Conservation (phyloP, 2,797 vertebrate genomes). For the Alca torda region DNA sequence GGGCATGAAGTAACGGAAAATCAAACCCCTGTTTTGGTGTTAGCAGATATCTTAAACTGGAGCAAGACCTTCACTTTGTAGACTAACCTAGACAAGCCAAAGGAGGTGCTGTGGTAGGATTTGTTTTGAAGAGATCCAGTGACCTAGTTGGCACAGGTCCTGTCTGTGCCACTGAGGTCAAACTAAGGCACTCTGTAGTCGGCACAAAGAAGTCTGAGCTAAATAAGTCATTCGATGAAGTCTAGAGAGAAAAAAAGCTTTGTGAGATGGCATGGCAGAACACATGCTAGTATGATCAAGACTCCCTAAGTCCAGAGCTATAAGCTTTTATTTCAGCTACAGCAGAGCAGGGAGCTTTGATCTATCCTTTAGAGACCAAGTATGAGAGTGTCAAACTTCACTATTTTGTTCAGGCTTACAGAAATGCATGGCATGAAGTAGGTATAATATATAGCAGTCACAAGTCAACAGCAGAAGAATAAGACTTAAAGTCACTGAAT, state of each 20-base stretch:
- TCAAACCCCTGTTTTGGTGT: neutral
- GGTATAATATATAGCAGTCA: neutral
- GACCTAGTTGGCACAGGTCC: slow-evolving; percentile 50
- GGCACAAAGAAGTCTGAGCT: slow-evolving; percentile 81
- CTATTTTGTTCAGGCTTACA: neutral
- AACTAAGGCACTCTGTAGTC: slow-evolving; percentile 50
- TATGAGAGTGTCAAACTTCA: neutral
- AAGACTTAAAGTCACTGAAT: neutral
- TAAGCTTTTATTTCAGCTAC: neutral
- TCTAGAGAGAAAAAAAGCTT: slow-evolving; percentile 64
- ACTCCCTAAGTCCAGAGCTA: neutral
- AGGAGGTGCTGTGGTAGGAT: slow-evolving; percentile 49
- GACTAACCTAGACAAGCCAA: slow-evolving; percentile 83
- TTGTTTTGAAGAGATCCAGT: slow-evolving; percentile 80
- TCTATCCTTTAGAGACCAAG: neutral
- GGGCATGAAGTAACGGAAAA: neutral
- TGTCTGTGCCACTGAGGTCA: slow-evolving; percentile 53
- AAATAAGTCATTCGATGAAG: slow-evolving; percentile 81
- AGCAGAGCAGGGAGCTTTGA: neutral
- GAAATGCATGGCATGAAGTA: neutral
- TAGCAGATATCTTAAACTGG: neutral
- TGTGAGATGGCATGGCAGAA: neutral
- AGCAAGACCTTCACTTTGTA: neutral
- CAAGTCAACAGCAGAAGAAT: neutral
- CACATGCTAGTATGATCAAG: neutral